A percentile compares a stretch with the other conserved stretches of the same genome.
These are phyloP conservation scores for Spatulosminthurus flaviceps DNA, from an alignment of 2,888 invertebrate species.

Conservation along the genomic window DNA sequence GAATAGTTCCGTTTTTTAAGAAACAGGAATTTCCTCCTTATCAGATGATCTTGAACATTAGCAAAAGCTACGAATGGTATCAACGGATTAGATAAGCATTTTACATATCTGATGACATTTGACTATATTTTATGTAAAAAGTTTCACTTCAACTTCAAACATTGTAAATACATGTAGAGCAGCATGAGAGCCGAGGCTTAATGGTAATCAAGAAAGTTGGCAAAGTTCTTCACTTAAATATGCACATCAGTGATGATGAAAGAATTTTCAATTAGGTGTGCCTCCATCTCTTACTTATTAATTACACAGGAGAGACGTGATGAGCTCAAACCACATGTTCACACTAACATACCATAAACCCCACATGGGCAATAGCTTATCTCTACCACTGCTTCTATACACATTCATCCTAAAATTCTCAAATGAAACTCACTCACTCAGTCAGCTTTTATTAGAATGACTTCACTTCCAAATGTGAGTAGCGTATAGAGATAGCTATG, in stretches of 20 bases:
- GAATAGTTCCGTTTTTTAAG: not conserved
- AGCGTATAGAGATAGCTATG: too few relatives aligned
- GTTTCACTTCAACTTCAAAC: too few relatives aligned
- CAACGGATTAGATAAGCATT: too few relatives aligned
- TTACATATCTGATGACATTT: too few relatives aligned
- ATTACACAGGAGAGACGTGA: not conserved
- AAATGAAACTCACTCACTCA: too few relatives aligned
- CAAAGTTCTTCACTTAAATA: not conserved
- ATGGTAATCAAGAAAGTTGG: too few relatives aligned
- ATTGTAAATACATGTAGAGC: too few relatives aligned
- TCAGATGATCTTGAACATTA: conserved; percentile 18
- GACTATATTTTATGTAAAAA: too few relatives aligned
- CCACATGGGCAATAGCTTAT: conserved; percentile 9
- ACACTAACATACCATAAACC: conserved; percentile 13
- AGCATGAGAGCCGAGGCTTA: too few relatives aligned
- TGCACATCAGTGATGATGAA: conserved; percentile 34
- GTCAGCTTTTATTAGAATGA: not conserved
- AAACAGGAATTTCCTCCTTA: not conserved
- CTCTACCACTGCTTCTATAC: not conserved
- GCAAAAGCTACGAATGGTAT: not conserved
- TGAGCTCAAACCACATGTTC: conserved; percentile 10
- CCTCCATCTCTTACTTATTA: not conserved
- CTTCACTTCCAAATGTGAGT: not conserved
- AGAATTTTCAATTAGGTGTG: conserved; percentile 45
- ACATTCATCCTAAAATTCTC: too few relatives aligned